Conservation (phyloP, 2,113 vertebrate genomes). For the Bagarius yarrelli region DNA sequence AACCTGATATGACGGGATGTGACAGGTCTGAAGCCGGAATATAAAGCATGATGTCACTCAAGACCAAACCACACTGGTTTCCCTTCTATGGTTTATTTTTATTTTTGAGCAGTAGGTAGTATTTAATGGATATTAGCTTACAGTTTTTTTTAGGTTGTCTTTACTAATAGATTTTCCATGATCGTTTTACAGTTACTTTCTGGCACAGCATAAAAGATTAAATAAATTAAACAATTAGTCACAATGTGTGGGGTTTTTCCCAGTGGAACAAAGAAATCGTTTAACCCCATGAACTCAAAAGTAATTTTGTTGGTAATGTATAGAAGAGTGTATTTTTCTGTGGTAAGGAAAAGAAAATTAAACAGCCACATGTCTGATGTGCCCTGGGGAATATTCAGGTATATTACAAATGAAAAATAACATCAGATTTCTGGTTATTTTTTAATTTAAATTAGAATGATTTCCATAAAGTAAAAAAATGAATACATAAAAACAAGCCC, state of each 20-base stretch:
- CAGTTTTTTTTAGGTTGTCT: conserved; percentile 25
- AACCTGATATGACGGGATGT: conserved; percentile 18
- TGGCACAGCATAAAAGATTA: conserved; percentile 2
- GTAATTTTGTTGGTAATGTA: background rate
- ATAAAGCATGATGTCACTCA: background rate
- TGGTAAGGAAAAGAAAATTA: background rate
- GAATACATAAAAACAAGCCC: no score
- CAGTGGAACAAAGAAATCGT: background rate
- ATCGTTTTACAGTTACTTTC: background rate
- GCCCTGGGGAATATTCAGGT: background rate
- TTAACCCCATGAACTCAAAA: background rate
- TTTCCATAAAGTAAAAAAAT: no score
- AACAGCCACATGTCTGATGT: background rate
- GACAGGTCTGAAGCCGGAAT: conserved; percentile 1
- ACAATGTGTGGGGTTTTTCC: background rate
- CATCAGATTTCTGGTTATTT: background rate
- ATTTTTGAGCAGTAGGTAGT: conserved; percentile 25
- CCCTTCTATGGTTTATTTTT: conserved; percentile 22
- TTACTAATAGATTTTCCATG: conserved; percentile 11
- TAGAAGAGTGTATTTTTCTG: background rate
- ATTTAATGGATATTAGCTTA: conserved; percentile 19
- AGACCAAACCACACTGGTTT: conserved; percentile 30
- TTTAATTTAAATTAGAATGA: no score
- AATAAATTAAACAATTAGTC: background rate
- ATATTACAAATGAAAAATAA: background rate